These are phyloP conservation scores for Drosophila lini DNA, from an alignment of 1,140 invertebrate genomes.

Conservation along the genomic window DNA sequence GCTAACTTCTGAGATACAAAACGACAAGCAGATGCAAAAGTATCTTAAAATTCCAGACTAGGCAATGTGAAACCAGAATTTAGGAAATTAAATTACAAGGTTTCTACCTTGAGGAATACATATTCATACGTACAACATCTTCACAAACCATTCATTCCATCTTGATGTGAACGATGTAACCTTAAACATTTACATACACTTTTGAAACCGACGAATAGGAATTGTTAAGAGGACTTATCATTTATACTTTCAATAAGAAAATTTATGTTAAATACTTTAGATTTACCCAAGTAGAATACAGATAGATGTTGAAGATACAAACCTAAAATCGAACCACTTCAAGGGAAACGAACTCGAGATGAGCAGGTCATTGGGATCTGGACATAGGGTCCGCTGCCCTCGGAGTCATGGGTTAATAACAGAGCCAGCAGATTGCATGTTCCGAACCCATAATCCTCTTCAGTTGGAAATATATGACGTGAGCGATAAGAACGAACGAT, in stretches of 20 bases:
- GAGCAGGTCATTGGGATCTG: constrained; percentile 16
- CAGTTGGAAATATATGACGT: constrained; percentile 64
- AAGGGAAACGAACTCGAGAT: constrained; percentile 2
- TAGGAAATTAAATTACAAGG: background rate
- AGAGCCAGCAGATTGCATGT: constrained; percentile 55
- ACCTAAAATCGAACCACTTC: constrained; percentile 1
- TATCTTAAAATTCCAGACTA: background rate
- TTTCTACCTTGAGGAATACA: background rate
- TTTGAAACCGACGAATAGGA: background rate
- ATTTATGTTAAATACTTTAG: constrained; percentile 1
- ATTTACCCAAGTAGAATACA: background rate
- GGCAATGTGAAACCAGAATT: background rate
- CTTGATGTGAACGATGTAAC: background rate
- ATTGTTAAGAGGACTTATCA: background rate
- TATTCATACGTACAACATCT: too few relatives aligned
- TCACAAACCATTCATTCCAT: too few relatives aligned
- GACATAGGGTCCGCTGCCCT: background rate
- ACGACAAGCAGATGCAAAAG: constrained; percentile 1
- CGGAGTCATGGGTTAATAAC: constrained; percentile 41
- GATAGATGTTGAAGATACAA: background rate
- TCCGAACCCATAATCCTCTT: constrained; percentile 62
- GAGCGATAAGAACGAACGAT: constrained; percentile 66
- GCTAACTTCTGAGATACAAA: constrained; percentile 8
- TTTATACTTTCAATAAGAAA: background rate
- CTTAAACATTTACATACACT: background rate